Conservation (phyloP, 2,888 invertebrate species). For the Agrilus mali region DNA sequence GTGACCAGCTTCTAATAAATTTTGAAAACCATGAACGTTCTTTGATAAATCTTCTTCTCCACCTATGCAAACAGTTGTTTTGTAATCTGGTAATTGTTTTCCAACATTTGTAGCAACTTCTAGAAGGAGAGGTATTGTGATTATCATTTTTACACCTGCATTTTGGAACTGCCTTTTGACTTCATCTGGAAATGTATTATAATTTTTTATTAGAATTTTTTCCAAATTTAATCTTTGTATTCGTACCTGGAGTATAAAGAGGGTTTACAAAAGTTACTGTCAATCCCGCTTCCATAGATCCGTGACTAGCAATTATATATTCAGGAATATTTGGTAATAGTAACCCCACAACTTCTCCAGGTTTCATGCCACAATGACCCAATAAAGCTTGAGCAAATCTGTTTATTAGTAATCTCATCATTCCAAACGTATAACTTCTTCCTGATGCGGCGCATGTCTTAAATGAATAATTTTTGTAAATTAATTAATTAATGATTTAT, state of each 20-base stretch:
- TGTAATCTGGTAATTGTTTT: conserved; percentile 41
- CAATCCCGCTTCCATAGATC: conserved; percentile 51
- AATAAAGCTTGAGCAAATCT: conserved; percentile 45
- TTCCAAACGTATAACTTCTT: conserved; percentile 49
- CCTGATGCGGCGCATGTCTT: conserved; percentile 59
- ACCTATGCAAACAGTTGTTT: conserved; percentile 50
- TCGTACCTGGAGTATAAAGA: conserved; percentile 50
- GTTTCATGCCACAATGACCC: conserved; percentile 41
- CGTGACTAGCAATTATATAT: conserved; percentile 51
- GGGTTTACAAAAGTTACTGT: conserved; percentile 59
- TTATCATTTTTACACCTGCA: conserved; percentile 49
- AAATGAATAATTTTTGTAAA: conserved; percentile 10
- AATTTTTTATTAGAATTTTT: neutral
- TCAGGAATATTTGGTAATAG: conserved; percentile 60
- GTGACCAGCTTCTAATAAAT: conserved; percentile 27
- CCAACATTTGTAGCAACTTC: conserved; percentile 45
- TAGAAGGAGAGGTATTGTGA: conserved; percentile 50
- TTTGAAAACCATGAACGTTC: conserved; percentile 32
- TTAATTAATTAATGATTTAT: neutral
- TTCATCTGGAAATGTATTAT: conserved; percentile 39
- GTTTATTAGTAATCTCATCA: conserved; percentile 44
- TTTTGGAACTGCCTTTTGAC: conserved; percentile 48
- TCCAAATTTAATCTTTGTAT: neutral
- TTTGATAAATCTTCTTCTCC: conserved; percentile 40
- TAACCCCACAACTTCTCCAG: conserved; percentile 52